A percentile compares a stretch with the other conserved stretches of the same genome.
Conservation (phyloP, 2,888 invertebrate species). For the Eupithecia insigniata region DNA sequence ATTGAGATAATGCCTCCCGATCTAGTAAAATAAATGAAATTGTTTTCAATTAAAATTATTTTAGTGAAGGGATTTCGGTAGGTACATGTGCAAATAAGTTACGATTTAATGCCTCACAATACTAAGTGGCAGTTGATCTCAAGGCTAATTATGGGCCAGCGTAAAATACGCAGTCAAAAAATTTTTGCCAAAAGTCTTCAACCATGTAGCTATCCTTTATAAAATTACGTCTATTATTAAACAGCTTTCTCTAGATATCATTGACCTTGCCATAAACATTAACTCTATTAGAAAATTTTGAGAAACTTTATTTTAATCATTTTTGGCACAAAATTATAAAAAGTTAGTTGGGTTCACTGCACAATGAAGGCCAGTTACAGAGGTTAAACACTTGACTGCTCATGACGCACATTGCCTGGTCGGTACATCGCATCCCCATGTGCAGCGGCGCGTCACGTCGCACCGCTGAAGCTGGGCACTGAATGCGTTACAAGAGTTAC, state of each 20-base stretch:
- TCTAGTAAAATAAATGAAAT: no score
- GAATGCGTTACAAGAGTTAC: neutral
- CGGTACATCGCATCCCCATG: neutral
- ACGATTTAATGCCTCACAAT: no score
- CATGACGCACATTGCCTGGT: neutral
- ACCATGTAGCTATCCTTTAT: neutral
- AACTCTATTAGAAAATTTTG: neutral
- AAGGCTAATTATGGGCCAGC: no score
- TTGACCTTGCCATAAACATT: neutral
- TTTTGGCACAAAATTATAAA: neutral
- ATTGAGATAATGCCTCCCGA: no score
- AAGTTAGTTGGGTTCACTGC: neutral
- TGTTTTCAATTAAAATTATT: no score
- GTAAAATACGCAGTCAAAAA: neutral
- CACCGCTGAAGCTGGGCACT: neutral
- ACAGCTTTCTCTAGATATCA: neutral
- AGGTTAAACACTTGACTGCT: neutral
- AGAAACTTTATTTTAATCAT: neutral
- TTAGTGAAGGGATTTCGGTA: no score
- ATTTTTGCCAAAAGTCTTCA: neutral
- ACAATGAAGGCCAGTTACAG: neutral
- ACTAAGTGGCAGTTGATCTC: no score
- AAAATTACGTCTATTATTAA: neutral
- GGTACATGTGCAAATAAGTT: no score
- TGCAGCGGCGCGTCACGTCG: no score